Evolutionary conservation across 1,140 invertebrate species (phyloP).

Genomic region (Plectus sambesii): DNA sequence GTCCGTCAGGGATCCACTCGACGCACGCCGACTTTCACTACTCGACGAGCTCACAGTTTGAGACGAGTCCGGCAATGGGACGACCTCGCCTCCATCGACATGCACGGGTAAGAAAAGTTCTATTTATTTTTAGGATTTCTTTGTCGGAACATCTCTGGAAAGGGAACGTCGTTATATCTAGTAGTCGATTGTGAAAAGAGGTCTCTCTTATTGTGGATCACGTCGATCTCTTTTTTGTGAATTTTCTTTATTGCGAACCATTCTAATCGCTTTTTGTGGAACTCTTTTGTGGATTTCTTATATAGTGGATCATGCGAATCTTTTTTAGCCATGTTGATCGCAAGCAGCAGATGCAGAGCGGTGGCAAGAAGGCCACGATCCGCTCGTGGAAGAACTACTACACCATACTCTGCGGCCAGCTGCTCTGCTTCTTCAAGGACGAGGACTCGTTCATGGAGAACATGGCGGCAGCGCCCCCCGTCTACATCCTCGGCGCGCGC

Average conservation of each 20-base stretch:
- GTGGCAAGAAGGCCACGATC: constrained; percentile 82
- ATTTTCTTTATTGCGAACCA: too few relatives aligned
- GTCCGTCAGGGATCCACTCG: constrained; percentile 55
- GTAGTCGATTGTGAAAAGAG: too few relatives aligned
- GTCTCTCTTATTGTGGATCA: too few relatives aligned
- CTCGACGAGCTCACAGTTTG: constrained; percentile 75
- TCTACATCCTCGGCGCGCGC: constrained; percentile 58
- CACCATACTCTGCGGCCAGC: constrained; percentile 83
- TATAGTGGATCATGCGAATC: background rate
- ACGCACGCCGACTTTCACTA: constrained; percentile 85
- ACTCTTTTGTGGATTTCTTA: background rate
- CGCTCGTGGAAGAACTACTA: constrained; percentile 90
- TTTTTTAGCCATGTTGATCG: constrained; percentile 68
- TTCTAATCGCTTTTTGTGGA: too few relatives aligned
- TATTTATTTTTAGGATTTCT: too few relatives aligned
- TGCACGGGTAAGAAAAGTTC: constrained; percentile 47
- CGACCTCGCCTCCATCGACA: constrained; percentile 52
- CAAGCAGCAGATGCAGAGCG: constrained; percentile 82
- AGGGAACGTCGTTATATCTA: too few relatives aligned
- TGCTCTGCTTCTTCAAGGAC: constrained; percentile 95
- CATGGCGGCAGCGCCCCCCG: constrained; percentile 74
- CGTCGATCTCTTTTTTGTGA: too few relatives aligned
- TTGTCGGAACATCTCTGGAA: background rate
- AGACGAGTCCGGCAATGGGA: constrained; percentile 58
- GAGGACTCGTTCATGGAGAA: constrained; percentile 61